phyloP scores from a whole-genome alignment of 2,797 vertebrate genomes.

The Podargus strigoides region DNA sequence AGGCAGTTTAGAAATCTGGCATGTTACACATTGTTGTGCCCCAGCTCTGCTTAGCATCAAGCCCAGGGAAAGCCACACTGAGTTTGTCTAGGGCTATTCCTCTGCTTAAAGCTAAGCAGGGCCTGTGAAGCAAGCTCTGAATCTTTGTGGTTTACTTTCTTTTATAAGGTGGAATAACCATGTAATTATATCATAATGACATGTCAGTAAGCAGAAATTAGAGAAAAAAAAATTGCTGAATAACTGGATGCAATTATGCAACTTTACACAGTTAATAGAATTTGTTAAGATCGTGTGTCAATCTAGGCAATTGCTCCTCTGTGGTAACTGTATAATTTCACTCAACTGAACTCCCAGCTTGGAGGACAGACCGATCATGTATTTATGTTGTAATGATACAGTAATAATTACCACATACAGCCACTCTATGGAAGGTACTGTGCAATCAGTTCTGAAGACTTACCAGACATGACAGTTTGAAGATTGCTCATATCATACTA shows the following conservation, averaged over 20 bases:
- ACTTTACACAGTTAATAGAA: not conserved
- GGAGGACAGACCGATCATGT: not conserved
- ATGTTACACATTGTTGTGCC: not conserved
- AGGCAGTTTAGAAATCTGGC: not conserved
- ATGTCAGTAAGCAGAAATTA: not conserved
- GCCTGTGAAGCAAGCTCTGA: not conserved
- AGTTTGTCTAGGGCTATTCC: not conserved
- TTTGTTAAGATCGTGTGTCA: not conserved
- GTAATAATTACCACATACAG: not conserved
- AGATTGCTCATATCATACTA: not conserved
- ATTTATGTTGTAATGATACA: not conserved
- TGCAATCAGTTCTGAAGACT: not conserved
- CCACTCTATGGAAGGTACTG: not conserved
- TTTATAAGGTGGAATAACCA: slow-evolving; percentile 17
- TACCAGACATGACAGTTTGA: not conserved
- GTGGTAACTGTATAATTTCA: not conserved
- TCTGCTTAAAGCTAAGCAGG: not conserved
- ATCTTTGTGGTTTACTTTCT: not conserved
- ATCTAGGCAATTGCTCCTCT: not conserved
- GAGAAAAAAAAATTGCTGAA: not conserved
- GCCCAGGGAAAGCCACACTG: not conserved
- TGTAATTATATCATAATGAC: not conserved
- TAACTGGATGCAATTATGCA: not conserved
- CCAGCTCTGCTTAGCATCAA: not conserved
- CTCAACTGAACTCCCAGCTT: not conserved